Conservation (phyloP, 2,797 vertebrate genomes). For the Labroides dimidiatus region DNA sequence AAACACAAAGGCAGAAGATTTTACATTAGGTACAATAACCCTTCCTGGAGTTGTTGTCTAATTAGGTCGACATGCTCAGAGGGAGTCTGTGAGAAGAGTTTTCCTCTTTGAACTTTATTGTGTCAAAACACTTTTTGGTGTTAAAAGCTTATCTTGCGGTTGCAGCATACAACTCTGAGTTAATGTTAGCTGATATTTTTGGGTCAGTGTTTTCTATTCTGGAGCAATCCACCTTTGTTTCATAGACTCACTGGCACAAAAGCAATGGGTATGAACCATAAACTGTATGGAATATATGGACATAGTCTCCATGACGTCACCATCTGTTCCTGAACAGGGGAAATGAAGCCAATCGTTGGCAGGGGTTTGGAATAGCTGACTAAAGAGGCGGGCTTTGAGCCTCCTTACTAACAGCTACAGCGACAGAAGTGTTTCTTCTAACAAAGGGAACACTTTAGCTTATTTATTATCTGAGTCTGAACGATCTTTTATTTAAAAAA, state of each 20-base stretch:
- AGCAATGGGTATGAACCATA: too few species aligned
- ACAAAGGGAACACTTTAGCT: too few species aligned
- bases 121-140: conserved; percentile 28
- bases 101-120: conserved; percentile 38
- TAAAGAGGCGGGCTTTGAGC: too few species aligned
- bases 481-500: too few species aligned
- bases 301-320: too few species aligned
- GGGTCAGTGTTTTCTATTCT: background rate
- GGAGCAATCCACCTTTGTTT: background rate
- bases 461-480: too few species aligned
- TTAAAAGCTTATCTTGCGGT: conserved; percentile 11
- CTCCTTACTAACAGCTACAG: too few species aligned
- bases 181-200: conserved; percentile 16
- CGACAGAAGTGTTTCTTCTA: too few species aligned
- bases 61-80: conserved; percentile 35
- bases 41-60: background rate
- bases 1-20: background rate
- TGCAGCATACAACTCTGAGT: background rate
- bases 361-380: too few species aligned
- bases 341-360: too few species aligned
- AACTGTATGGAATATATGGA: too few species aligned
- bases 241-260: background rate
- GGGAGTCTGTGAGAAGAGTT: conserved; percentile 9
- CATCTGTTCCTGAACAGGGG: too few species aligned
- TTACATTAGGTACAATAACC: background rate